Percentiles rank a stretch among this genome's conserved stretches.
Conservation (phyloP, 2,113 vertebrate species). For the Dromas ardeola region DNA sequence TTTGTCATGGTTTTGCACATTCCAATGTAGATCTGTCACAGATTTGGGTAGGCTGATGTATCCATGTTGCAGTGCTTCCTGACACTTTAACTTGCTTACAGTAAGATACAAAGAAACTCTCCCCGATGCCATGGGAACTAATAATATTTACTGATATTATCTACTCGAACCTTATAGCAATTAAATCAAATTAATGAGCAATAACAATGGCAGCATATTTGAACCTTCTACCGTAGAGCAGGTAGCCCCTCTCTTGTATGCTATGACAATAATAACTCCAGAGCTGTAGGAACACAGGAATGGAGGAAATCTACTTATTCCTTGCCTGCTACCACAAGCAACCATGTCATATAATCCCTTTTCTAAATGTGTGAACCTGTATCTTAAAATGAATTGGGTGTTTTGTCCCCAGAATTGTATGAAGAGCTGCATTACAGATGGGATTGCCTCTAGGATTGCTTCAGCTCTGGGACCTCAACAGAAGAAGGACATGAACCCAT, state of each 20-base stretch:
- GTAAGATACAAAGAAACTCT: not conserved
- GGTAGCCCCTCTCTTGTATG: not conserved
- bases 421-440: not conserved
- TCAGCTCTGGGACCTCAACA: not conserved
- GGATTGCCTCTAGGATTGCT: not conserved
- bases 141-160: conserved; percentile 1
- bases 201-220: not conserved
- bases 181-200: conserved; percentile 27
- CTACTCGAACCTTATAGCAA: not conserved
- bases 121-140: not conserved
- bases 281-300: not conserved
- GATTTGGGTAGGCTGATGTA: not conserved
- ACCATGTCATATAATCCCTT: not conserved
- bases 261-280: not conserved
- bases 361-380: not conserved
- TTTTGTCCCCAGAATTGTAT: not conserved
- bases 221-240: not conserved
- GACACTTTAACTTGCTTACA: not conserved
- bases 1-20: not conserved
- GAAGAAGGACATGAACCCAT: not conserved
- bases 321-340: not conserved
- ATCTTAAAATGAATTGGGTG: not conserved
- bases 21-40: not conserved
- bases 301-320: not conserved
- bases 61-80: not conserved